Conservation (phyloP, 1,140 invertebrate species). For the Wasmannia auropunctata region DNA sequence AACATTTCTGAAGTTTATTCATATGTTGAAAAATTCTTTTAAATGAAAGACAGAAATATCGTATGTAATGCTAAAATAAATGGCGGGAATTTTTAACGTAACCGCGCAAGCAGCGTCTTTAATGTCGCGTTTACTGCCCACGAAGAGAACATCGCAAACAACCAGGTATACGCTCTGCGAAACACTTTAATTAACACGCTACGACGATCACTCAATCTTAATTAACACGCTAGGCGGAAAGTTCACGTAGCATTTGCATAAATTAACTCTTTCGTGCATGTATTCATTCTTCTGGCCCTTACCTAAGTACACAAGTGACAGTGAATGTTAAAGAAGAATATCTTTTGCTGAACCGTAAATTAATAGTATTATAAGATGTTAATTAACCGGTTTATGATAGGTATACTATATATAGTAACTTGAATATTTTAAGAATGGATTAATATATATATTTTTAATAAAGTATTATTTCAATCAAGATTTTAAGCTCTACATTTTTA, state of each 20-base stretch:
- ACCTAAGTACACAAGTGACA: neutral
- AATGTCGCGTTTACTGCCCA: slow-evolving; percentile 23
- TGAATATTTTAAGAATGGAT: too few species aligned
- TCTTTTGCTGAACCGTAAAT: neutral
- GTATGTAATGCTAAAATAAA: neutral
- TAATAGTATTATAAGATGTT: neutral
- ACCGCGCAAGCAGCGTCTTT: neutral
- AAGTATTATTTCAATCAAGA: too few species aligned
- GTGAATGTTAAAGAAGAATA: neutral
- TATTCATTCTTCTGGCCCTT: neutral
- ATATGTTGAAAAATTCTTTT: neutral
- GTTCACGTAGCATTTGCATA: slow-evolving; percentile 55
- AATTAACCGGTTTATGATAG: too few species aligned
- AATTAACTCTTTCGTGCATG: slow-evolving; percentile 35
- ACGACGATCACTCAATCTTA: slow-evolving; percentile 56
- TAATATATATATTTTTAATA: too few species aligned
- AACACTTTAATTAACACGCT: slow-evolving; percentile 59
- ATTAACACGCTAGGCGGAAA: slow-evolving; percentile 50
- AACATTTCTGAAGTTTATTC: neutral
- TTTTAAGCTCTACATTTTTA: too few species aligned
- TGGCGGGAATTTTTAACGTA: neutral
- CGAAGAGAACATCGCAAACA: slow-evolving; percentile 48
- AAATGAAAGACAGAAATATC: neutral
- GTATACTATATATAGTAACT: too few species aligned
- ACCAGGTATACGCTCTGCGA: slow-evolving; percentile 30